Evolutionary conservation across 2,797 vertebrate genomes (phyloP), one percentile per base, ranked within the genome.

Genomic region (Poeciliopsis paucimaculata): DNA sequence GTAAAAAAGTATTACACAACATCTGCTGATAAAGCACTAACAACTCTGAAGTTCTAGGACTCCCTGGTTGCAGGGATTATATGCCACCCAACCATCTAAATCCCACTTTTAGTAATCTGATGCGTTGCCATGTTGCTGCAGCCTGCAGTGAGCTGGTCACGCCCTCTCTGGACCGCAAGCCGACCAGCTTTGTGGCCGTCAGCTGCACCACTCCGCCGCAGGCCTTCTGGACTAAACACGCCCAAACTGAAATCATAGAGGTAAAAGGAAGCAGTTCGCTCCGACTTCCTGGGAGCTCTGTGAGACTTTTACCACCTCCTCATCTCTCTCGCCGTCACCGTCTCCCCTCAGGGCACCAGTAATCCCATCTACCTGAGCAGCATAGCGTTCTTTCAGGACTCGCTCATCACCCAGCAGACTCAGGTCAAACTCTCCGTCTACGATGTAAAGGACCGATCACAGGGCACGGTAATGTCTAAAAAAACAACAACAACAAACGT

Each of bases 171-270:
- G 98, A 99, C 86, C 97, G 97, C 73, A 99, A 99, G 89, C 98
- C 98, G 78, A 98, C 97, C 95, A 98, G 98, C 95, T 99, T 99
- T 90, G 98, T 99, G 78, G 97, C 98, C 20, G 95, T 99, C 92
- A 99, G 98, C 89, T 98, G 98, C 87, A 99, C 98, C 75, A 99
- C 98, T 12, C 98, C 98, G n/a, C 98, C 98, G 36, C 98, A 99
- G 96, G 98, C 98, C 4, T 99, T 99, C 95, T 99, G 98, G 98
- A 99, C 97, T 0, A 99, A 99, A 86, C 98, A 99, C 8, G 97
- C 98, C 11, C 98, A 99, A 88, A 99, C 98, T 10, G 98, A 99
- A 92, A 99, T 99, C 91, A 99, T 99, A 74, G 98, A 99, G 97
- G 92, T 93, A 81, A 28, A 1, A 2, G 1, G 12, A 13, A 34